Evolutionary conservation across 2,888 invertebrate genomes (phyloP), one percentile per base, ranked within the genome.

Genomic region (Dermolepida albohirtum): DNA sequence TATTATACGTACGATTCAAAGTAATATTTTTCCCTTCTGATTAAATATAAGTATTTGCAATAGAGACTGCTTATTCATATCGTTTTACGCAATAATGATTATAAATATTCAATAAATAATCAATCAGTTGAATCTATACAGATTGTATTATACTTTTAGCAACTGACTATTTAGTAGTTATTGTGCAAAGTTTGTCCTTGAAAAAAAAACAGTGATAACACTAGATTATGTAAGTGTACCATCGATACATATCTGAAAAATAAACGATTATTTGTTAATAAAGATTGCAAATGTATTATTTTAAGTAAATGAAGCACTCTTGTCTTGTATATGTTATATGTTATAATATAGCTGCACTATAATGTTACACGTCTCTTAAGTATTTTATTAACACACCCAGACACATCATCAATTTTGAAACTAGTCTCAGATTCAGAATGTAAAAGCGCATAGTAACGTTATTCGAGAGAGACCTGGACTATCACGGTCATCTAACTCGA

Each of bases 201-300:
- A 14, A 27, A n/a, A n/a, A n/a, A n/a, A n/a, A 52, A 66, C 57
- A 66, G 57, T 57, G 66, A 57, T 55, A 66, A 59, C 73, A 74
- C 73, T 70, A 34, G 10, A 6, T 5, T 34, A 34, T 34, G 6
- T 34, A 78, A 79, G 78, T 79, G 79, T 77, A 77, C 75, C 79
- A 80, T 76, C 76, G 74, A 80, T 79, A 81, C 81, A 81, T 81
- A 81, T 81, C 81, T 72, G 68, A 51, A 62, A 52, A 75, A 72
- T 27, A 72, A 72, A 75, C 72, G 74, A 76, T 70, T 66, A 71
- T 67, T 74, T 71, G 66, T 71, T 74, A 72, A 74, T 73, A 59
- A 47, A 66, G 65, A 67, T 51, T 70, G 64, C 65, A 69, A 66
- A 55, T 66, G 68, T 72, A 69, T 66, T 72, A 70, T 59, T 70